Evolutionary conservation across 2,113 vertebrate genomes (phyloP), one percentile per base, ranked within the genome.

Genomic region (Sorex araneus): DNA sequence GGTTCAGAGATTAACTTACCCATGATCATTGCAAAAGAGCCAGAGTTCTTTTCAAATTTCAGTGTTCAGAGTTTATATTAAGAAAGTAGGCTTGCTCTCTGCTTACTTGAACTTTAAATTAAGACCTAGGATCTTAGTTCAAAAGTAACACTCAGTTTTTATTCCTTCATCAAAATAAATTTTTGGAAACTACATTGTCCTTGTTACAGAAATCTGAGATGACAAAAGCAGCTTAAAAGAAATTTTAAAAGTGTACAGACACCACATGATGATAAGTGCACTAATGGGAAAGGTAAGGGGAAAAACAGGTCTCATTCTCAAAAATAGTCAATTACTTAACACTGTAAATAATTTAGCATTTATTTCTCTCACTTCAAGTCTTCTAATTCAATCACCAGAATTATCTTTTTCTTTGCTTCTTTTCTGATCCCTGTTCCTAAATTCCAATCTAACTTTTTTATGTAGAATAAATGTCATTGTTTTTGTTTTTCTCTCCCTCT

Each of bases 141-240:
- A 16, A 54, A 40, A 40, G 40, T 40, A 54, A 54, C 18, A 40
- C 40, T 4, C 40, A 4, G 13, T 54, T 54, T 3, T 54, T 74
- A 40, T 64, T 87, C 13, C 30, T 85, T 64, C 25, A 69, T 73
- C 93, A 92, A 85, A 94, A 34, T 86, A 63, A 84, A 18, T 57
- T 73, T 70, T 40, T 54, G 77, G 74, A 18, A 81, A 66, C 45
- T 80, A 36, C 66, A 13, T 45, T 91, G 23, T 87, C 43, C 27
- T 93, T 92, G 21, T 64, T 74, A 66, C 47, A 27, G 74, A 93
- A 60, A 18, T 78, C 64, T 81, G 23, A 79, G 83, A 30, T 73
- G 74, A 67, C 60, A 89, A 69, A 94, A 19, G 28, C 7, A 10
- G 81, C 80, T 85, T 69, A 50, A 83, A 91, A 54, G 63, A n/a